These are phyloP conservation scores for Castor canadensis DNA, from an alignment of 2,113 vertebrate genomes.

Conservation along the genomic window DNA sequence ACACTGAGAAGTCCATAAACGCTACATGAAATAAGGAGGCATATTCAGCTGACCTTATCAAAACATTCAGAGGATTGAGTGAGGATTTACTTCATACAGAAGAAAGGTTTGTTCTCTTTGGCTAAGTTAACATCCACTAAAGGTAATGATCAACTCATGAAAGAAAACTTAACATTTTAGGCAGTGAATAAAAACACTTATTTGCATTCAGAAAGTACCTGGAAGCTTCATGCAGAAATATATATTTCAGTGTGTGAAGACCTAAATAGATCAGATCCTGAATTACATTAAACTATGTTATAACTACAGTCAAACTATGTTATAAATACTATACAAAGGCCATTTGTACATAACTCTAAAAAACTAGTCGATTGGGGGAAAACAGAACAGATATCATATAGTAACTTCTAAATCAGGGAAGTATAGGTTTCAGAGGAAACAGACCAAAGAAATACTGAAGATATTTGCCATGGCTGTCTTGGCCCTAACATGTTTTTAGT, in stretches of 20 bases:
- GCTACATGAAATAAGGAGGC: neutral
- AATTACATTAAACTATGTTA: constrained; percentile 8
- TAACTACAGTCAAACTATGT: constrained; percentile 26
- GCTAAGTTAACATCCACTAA: neutral
- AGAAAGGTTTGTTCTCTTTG: neutral
- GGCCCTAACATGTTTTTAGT: neutral
- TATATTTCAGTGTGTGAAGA: neutral
- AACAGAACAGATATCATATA: constrained; percentile 24
- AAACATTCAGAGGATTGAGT: neutral
- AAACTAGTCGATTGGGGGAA: neutral
- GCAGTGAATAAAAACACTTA: constrained; percentile 22
- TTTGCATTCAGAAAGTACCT: constrained; percentile 12
- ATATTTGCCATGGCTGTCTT: neutral
- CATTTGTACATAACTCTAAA: neutral
- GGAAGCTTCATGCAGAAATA: constrained; percentile 12
- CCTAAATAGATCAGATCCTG: neutral
- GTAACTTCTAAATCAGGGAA: constrained; percentile 31
- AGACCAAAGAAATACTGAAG: constrained; percentile 24
- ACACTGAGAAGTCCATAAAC: neutral
- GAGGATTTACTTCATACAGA: neutral
- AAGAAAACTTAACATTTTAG: constrained; percentile 35
- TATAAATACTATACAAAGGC: constrained; percentile 20
- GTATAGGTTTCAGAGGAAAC: constrained; percentile 16
- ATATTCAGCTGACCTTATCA: neutral
- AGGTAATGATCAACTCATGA: neutral